Evolutionary conservation across 2,797 vertebrate genomes (phyloP), one percentile per base, ranked within the genome.

Genomic region (Hypotaenidia okinawae): DNA sequence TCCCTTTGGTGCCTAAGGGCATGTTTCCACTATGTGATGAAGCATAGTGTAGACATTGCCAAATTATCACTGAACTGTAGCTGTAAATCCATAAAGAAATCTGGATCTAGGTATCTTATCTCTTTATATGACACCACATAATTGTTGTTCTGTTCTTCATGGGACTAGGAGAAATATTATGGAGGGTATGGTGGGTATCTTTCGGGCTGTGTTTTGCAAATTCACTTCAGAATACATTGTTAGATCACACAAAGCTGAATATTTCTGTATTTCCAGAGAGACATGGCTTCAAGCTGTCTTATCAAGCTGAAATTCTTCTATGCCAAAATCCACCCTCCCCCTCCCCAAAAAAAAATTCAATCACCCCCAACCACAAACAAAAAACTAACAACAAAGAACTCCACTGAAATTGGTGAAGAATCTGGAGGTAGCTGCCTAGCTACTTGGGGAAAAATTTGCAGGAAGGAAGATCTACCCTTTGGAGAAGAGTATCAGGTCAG

Each of bases 131-230:
- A 67, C 18, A 25, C 8, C 15, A 84, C 12, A 3, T 6, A 41
- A 57, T 27, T 23, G 3, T 22, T 79, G 39, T 6, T 41, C 4
- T 10, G 15, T 15, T 72, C 4, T 49, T 77, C 5, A 7, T 12
- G 8, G 22, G 45, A 73, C 12, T 57, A 5, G 14, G 11, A 5
- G 66, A 24, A 87, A 6, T 80, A 52, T 22, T 21, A 15, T 5
- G 14, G 23, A 41, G 13, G 8, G 2, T 27, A n/a, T 0, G 0
- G 10, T 11, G 25, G 5, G 5, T 41, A 43, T 11, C 11, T 49
- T 49, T 43, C 35, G 5, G 9, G 22, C 37, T 41, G 2, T 32
- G 11, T 63, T 88, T 91, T 25, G 8, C 17, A 55, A 52, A 57
- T 37, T 66, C 25, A 22, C 22, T 61, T 86, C 32, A 62, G 4